Evolutionary conservation across 2,113 vertebrate genomes (phyloP), one percentile per base, ranked within the genome.

Genomic region (Todiramphus chloris): DNA sequence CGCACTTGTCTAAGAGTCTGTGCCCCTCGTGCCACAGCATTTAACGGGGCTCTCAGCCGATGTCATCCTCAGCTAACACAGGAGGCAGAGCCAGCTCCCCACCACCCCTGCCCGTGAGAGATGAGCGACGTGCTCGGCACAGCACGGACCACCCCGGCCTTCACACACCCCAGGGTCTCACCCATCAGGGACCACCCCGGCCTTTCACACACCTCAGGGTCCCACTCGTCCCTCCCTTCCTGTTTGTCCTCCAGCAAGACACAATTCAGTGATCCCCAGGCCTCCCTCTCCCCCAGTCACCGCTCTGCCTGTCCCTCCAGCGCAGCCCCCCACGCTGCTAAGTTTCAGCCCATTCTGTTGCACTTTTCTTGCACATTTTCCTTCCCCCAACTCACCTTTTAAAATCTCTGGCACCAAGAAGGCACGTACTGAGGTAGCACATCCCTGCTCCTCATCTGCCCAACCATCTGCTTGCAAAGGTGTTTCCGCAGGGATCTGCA

Each of bases 371-470:
- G 30, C 60, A 84, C 77, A 51, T 87, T 76, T 92, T 83, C 60
- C 53, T 70, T 93, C 58, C 39, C 56, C 69, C 76, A 92, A 21
- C 35, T 62, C 0, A 1, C 24, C 77, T 93, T 83, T 74, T 21
- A 12, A 90, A 50, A 50, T 77, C 76, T 89, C 33, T 96, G 88
- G 92, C 85, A 95, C 43, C 37, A 67, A 7, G 31, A 55, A 78
- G 76, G 60, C 1, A 0, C 82, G 78, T 63, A 35, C 88, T 95
- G 92, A 92, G 94, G 85, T 81, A 89, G 72, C 91, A 81, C 64
- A 70, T 96, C 80, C 82, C 86, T 84, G 83, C 48, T 96, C 60
- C 72, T 96, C 95, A 76, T 92, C 96, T 96, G 92, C 90, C 79
- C 73, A 50, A n/a, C 93, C 92, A 88, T 92, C 93, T 97, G 94